Evolutionary conservation across 2,797 vertebrate genomes (phyloP), one percentile per base, ranked within the genome.

Genomic region (Coregonus ussuriensis): DNA sequence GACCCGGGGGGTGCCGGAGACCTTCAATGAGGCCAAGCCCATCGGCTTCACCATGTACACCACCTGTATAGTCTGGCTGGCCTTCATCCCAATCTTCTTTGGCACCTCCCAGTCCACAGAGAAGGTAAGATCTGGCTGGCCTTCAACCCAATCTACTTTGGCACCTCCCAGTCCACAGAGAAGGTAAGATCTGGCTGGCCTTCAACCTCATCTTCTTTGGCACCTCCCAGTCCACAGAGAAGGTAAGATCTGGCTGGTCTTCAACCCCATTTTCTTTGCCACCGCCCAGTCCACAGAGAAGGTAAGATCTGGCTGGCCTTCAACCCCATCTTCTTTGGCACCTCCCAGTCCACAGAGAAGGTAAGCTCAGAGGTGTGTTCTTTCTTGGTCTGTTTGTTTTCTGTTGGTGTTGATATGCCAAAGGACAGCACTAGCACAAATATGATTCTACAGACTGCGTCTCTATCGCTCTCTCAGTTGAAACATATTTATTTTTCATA

Each of bases 21-120:
- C 98, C 91, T 99, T 99, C 95, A 99, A 99, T 0, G 98, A 99
- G 94, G 98, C 98, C 91, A 99, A 99, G 90, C 98, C 97, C 87
- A 99, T 99, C 11, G 98, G 98, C 86, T 98, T 99, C 89, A 99
- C 98, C 89, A 99, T 99, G 98, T 99, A 99, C 91, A 99, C 98
- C 84, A 99, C 98, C 86, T 99, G 98, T 91, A 99, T 99, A 72
- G 97, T 99, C 84, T 99, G 98, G 98, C 41, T 47, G 18, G 98
- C 98, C 74, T 99, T 99, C 94, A 99, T 47, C 99, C 89, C 25
- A 25, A 25, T 25, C 25, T 25, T 25, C 25, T 25, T 25, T 25
- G 25, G 25, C 25, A 25, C 25, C 1, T 1, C 25, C 25, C 25
- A 25, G 25, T 25, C 25, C 25, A 25, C 25, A 25, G 25, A 25